Percentiles rank a stretch among this genome's conserved stretches.
These are phyloP conservation scores for Cantharis nigra DNA, from an alignment of 2,888 invertebrate species.

Conservation along the genomic window DNA sequence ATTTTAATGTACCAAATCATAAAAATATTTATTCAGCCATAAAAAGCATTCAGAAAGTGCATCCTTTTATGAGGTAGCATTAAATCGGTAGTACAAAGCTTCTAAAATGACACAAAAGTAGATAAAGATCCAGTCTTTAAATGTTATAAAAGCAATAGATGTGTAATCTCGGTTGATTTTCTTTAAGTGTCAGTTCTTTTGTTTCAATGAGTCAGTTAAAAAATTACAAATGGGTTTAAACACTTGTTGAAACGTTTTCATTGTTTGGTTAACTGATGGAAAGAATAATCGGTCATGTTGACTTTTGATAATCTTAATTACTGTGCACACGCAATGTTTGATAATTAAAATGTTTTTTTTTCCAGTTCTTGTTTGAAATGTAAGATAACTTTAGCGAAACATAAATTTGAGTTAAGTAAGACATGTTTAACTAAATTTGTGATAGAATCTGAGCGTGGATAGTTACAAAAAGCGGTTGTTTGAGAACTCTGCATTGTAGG, in stretches of 20 bases:
- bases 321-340: not conserved
- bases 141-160: not conserved
- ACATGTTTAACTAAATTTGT: not conserved
- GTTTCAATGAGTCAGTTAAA: not conserved
- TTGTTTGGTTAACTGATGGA: not conserved
- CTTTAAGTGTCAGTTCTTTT: not conserved
- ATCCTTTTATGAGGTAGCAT: not conserved
- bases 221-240: not conserved
- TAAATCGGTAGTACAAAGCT: not conserved
- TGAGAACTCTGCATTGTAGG: slow-evolving; percentile 18
- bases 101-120: not conserved
- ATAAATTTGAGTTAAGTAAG: not conserved
- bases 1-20: not conserved
- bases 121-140: not conserved
- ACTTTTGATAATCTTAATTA: not conserved
- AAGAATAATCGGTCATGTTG: not conserved
- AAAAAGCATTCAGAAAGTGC: not conserved
- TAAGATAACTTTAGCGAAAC: not conserved
- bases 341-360: not conserved
- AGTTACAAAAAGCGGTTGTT: slow-evolving; percentile 14
- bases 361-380: not conserved
- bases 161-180: not conserved
- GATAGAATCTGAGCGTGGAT: not conserved
- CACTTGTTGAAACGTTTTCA: not conserved
- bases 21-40: not conserved